Evolutionary conservation across 2,888 invertebrate species (phyloP).

Genomic region (Lamellibrachia columna): DNA sequence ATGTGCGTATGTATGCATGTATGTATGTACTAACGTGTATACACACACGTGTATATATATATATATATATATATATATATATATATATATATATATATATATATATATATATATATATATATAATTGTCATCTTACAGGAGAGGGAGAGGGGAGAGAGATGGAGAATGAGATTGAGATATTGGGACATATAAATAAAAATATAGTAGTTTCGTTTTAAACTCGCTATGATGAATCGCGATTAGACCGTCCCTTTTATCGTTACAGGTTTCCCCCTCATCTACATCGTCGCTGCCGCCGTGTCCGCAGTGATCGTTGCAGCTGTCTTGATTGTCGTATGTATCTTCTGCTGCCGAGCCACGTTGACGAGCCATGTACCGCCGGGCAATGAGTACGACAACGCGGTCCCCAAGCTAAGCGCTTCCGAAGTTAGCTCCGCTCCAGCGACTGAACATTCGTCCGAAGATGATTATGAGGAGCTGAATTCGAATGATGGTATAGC

Average conservation of each 20-base stretch:
- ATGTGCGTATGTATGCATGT: no score
- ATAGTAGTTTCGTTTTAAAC: no score
- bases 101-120: no score
- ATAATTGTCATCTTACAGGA: no score
- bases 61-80: no score
- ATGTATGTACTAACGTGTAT: no score
- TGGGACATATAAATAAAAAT: no score
- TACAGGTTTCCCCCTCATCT: neutral
- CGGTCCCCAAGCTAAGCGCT: neutral
- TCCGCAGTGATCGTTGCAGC: neutral
- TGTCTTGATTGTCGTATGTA: neutral
- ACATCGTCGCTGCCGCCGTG: neutral
- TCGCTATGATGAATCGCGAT: neutral
- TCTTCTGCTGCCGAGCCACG: neutral
- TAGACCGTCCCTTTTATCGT: neutral
- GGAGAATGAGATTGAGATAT: no score
- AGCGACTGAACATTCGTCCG: neutral
- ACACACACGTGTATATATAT: no score
- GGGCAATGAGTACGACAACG: neutral
- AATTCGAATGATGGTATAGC: neutral
- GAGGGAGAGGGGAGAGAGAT: no score
- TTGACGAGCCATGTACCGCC: neutral
- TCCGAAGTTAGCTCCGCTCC: neutral
- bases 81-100: no score
- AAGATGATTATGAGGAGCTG: neutral